Evolutionary conservation across 2,797 vertebrate species (phyloP).

Genomic region (Ceryle rudis): DNA sequence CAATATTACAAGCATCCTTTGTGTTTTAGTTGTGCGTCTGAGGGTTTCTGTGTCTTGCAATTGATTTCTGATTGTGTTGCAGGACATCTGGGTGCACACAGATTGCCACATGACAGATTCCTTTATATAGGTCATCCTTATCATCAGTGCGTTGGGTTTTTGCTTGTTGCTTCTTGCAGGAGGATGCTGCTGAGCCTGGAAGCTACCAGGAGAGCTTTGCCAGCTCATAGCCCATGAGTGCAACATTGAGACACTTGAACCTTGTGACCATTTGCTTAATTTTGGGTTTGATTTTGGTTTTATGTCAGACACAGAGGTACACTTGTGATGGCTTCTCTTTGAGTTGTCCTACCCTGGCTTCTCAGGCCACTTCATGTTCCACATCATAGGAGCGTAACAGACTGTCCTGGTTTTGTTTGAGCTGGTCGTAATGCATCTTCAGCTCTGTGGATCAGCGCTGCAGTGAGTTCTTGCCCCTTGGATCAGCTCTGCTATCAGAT

Average conservation of each 20-base stretch:
- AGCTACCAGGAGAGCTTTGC: background rate
- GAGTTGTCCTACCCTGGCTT: background rate
- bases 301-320: rapidly evolving
- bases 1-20: slow-evolving; percentile 67
- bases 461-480: background rate
- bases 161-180: background rate
- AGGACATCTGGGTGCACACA: slow-evolving; percentile 20
- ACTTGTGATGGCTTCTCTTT: background rate
- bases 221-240: rapidly evolving
- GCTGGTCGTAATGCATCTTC: background rate
- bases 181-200: background rate
- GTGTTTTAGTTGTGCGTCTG: slow-evolving; percentile 26
- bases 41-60: background rate
- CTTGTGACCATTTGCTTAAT: background rate
- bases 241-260: background rate
- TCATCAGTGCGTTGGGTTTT: background rate
- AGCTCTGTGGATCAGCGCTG: background rate
- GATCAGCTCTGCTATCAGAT: background rate
- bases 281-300: background rate
- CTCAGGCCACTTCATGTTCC: rapidly evolving
- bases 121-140: background rate
- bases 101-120: slow-evolving; percentile 44
- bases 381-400: rapidly evolving
- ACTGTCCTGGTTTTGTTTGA: background rate
- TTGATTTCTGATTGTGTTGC: slow-evolving; percentile 71